Conservation (phyloP, 2,888 invertebrate genomes). For the Rapana venosa region DNA sequence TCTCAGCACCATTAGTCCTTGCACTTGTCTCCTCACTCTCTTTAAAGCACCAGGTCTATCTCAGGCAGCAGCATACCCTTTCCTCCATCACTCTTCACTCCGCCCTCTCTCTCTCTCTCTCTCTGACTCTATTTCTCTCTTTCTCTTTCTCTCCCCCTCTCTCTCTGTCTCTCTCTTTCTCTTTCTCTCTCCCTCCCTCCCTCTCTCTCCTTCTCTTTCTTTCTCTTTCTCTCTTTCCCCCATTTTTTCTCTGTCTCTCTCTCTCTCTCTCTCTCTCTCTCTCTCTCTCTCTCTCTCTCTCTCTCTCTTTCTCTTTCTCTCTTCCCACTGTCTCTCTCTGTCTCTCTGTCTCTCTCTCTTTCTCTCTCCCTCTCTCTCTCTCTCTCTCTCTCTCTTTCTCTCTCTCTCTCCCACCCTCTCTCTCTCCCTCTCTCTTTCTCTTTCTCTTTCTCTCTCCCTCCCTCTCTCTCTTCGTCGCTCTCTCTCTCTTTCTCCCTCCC, state of each 20-base stretch:
- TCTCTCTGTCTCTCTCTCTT: not conserved
- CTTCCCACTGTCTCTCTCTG: not conserved
- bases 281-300: not conserved
- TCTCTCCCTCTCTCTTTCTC: not conserved
- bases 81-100: too few relatives aligned
- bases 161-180: not conserved
- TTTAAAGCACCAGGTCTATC: too few relatives aligned
- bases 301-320: not conserved
- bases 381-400: not conserved
- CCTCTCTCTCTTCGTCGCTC: not conserved
- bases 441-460: not conserved
- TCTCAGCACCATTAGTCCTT: too few relatives aligned
- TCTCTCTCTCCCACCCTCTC: not conserved
- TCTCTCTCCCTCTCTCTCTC: not conserved
- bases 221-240: not conserved
- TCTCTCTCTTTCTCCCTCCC: not conserved
- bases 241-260: not conserved
- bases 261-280: not conserved
- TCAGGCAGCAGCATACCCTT: too few relatives aligned
- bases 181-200: not conserved
- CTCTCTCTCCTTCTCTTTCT: not conserved
- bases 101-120: not conserved
- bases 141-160: not conserved
- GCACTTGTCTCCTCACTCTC: too few relatives aligned
- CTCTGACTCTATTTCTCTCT: not conserved